These are phyloP conservation scores for Meiosimyza platycephala DNA, from an alignment of 2,888 invertebrate species.

Conservation along the genomic window DNA sequence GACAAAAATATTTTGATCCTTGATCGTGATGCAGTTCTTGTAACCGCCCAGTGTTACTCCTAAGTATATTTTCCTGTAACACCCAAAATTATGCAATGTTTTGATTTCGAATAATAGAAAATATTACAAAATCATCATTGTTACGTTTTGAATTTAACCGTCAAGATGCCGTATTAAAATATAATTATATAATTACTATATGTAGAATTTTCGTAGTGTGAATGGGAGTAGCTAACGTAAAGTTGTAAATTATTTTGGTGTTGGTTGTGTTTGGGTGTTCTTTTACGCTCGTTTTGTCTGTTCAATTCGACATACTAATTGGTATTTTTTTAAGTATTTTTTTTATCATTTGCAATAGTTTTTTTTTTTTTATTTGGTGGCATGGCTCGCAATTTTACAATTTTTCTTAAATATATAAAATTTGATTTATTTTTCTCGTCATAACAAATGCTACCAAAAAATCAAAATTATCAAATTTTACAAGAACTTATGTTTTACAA, in stretches of 20 bases:
- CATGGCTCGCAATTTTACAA: constrained; percentile 1
- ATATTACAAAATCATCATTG: background rate
- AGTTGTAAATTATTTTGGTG: constrained; percentile 1
- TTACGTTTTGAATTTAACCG: background rate
- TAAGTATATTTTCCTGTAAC: background rate
- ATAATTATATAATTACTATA: background rate
- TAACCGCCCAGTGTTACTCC: too few relatives aligned
- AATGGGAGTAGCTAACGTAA: constrained; percentile 2
- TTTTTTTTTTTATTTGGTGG: constrained; percentile 8
- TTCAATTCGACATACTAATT: too few relatives aligned
- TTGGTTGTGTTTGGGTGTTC: constrained; percentile 12
- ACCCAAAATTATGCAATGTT: background rate
- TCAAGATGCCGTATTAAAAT: background rate
- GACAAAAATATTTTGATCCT: too few relatives aligned
- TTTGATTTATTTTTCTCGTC: background rate
- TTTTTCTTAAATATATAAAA: too few relatives aligned
- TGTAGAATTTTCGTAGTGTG: constrained; percentile 10
- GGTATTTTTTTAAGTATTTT: too few relatives aligned
- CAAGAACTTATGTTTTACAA: constrained; percentile 7
- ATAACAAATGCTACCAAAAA: constrained; percentile 30
- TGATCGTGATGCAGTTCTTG: too few relatives aligned
- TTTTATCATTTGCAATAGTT: too few relatives aligned
- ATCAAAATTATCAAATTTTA: background rate
- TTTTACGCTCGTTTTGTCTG: background rate
- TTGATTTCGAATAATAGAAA: background rate